Evolutionary conservation across 2,797 vertebrate genomes (phyloP).

Genomic region (Parauchenoglanis ngamensis): DNA sequence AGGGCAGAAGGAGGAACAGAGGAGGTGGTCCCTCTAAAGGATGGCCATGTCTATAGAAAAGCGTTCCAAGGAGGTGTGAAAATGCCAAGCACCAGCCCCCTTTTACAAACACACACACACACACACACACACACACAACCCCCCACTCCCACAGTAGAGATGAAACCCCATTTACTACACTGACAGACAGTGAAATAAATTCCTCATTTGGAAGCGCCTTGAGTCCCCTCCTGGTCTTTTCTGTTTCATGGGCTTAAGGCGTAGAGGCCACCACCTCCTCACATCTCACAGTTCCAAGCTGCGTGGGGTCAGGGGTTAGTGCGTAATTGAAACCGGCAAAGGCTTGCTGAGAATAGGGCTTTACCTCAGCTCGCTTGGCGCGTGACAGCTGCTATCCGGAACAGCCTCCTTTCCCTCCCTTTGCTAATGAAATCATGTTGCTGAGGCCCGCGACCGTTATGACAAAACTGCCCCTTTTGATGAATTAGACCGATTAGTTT

Average conservation of each 20-base stretch:
- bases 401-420: slow-evolving; percentile 64
- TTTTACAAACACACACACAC: slow-evolving; percentile 38
- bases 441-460: slow-evolving; percentile 37
- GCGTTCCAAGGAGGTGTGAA: slow-evolving; percentile 51
- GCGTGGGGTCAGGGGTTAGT: slow-evolving; percentile 76
- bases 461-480: slow-evolving; percentile 40
- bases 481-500: slow-evolving; percentile 44
- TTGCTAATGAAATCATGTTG: slow-evolving; percentile 60
- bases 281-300: slow-evolving; percentile 69
- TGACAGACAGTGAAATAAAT: slow-evolving; percentile 46
- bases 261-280: slow-evolving; percentile 52
- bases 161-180: slow-evolving; percentile 51
- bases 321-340: slow-evolving; percentile 71
- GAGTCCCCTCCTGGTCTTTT: slow-evolving; percentile 48
- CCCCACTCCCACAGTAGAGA: slow-evolving; percentile 29
- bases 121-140: slow-evolving; percentile 32
- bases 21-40: slow-evolving; percentile 60
- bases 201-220: slow-evolving; percentile 46
- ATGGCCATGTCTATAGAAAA: slow-evolving; percentile 55
- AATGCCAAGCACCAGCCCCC: slow-evolving; percentile 51
- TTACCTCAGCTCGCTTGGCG: slow-evolving; percentile 77
- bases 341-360: slow-evolving; percentile 74
- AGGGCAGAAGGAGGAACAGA: slow-evolving; percentile 60
- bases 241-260: slow-evolving; percentile 47
- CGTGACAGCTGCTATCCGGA: slow-evolving; percentile 89